These are phyloP conservation scores for Anadara kagoshimensis DNA, from an alignment of 1,140 invertebrate species.

Conservation along the genomic window DNA sequence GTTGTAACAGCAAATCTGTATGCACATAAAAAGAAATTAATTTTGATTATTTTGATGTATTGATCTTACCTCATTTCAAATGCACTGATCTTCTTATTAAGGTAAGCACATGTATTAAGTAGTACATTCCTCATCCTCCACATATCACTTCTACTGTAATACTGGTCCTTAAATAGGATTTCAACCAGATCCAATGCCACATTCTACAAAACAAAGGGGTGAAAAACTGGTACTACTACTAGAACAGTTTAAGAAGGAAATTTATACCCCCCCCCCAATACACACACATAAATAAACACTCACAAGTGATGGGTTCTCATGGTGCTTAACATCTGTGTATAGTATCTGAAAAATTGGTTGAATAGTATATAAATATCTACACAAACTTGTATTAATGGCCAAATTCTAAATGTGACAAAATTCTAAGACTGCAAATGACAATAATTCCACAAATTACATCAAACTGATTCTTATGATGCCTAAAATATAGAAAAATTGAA, in stretches of 20 bases:
- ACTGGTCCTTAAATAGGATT: conserved; percentile 98
- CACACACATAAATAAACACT: not conserved
- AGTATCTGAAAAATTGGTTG: not conserved
- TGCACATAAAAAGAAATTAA: too few relatives aligned
- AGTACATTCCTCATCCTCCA: conserved; percentile 95
- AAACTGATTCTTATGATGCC: too few relatives aligned
- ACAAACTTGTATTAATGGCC: too few relatives aligned
- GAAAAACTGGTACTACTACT: not conserved
- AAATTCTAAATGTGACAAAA: too few relatives aligned
- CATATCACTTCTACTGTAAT: conserved; percentile 98
- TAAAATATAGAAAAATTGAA: too few relatives aligned
- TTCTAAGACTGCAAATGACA: too few relatives aligned
- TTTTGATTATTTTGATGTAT: too few relatives aligned
- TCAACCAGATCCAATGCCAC: conserved; percentile 97
- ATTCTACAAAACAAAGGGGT: conserved; percentile 70
- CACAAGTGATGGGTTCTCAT: not conserved
- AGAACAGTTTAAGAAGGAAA: not conserved
- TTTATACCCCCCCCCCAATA: not conserved
- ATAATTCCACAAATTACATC: too few relatives aligned
- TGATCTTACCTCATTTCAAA: conserved; percentile 76
- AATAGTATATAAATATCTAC: too few relatives aligned
- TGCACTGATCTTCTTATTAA: conserved; percentile 97
- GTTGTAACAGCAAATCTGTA: too few relatives aligned
- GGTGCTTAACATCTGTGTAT: not conserved
- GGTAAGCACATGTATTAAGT: conserved; percentile 92